phyloP scores from a whole-genome alignment of 2,113 vertebrate genomes.

The Nycticorax nycticorax region DNA sequence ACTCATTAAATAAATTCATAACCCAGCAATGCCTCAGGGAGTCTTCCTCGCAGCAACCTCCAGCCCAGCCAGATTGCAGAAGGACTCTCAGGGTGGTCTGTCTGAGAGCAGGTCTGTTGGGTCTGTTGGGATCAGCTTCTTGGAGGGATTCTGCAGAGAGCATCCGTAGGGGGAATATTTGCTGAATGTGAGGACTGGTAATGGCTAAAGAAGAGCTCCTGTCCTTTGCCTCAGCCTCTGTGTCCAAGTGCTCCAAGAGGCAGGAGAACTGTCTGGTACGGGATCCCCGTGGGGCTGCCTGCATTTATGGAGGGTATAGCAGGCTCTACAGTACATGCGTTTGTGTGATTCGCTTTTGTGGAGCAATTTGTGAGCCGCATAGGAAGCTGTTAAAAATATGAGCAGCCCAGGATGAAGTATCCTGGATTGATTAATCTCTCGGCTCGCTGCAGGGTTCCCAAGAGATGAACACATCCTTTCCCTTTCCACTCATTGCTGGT shows the following conservation, averaged over 20 bases:
- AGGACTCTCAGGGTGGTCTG: not conserved
- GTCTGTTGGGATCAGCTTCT: not conserved
- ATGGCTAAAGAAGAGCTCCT: not conserved
- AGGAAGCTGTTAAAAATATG: not conserved
- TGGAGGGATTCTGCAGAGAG: not conserved
- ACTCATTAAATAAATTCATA: not conserved
- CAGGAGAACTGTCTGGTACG: not conserved
- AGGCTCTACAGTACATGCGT: fast-evolving
- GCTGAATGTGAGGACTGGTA: not conserved
- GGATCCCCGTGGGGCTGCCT: not conserved
- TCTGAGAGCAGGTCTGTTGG: not conserved
- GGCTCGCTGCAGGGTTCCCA: not conserved
- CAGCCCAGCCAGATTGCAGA: not conserved
- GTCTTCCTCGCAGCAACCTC: not conserved
- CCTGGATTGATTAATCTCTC: not conserved
- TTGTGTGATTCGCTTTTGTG: not conserved
- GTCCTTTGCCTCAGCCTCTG: not conserved
- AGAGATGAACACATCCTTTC: not conserved
- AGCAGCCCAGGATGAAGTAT: not conserved
- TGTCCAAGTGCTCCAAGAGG: not conserved
- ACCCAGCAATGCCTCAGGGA: not conserved
- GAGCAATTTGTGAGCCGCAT: fast-evolving
- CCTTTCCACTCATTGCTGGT: not conserved
- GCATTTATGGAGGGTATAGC: not conserved
- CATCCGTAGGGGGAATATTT: not conserved